Conservation (phyloP, 2,888 invertebrate species). For the Tipula helvola region DNA sequence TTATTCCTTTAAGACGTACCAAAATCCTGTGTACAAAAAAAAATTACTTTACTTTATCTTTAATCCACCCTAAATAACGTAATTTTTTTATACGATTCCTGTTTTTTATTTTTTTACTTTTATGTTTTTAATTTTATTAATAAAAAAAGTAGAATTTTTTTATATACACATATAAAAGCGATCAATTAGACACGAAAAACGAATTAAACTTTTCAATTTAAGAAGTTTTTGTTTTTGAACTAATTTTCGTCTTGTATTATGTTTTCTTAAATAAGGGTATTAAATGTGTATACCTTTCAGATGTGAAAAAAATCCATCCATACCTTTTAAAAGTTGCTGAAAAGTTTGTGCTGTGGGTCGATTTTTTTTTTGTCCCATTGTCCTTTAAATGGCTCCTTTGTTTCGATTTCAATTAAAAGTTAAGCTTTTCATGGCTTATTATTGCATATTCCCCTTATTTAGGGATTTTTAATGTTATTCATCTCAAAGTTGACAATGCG, state of each 20-base stretch:
- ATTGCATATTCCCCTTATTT: background rate
- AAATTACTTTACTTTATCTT: background rate
- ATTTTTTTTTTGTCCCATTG: background rate
- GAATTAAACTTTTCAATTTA: constrained; percentile 10
- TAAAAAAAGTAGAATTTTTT: background rate
- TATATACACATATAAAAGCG: background rate
- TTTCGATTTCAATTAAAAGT: background rate
- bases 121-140: constrained; percentile 4
- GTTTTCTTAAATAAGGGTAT: background rate
- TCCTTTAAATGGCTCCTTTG: background rate
- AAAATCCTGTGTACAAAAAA: background rate
- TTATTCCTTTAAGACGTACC: background rate
- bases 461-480: too few relatives aligned
- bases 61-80: background rate
- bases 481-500: too few relatives aligned
- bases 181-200: constrained; percentile 9
- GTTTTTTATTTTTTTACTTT: background rate
- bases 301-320: background rate
- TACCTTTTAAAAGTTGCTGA: background rate
- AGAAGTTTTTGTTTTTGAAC: background rate
- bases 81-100: background rate
- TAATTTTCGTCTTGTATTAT: background rate
- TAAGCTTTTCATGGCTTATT: background rate
- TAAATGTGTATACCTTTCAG: background rate
- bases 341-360: background rate